phyloP scores from a whole-genome alignment of 1,140 invertebrate genomes.

The Acyrthosiphon pisum region DNA sequence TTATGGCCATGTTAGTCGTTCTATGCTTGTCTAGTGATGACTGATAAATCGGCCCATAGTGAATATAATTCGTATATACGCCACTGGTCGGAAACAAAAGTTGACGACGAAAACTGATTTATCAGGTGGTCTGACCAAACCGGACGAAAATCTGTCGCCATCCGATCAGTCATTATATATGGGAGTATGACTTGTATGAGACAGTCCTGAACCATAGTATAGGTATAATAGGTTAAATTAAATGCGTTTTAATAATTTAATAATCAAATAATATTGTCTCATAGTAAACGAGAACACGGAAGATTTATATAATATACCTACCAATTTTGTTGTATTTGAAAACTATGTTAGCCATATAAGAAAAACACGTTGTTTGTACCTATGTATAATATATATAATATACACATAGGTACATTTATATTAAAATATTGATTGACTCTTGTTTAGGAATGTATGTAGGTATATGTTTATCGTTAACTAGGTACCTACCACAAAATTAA shows the following conservation, averaged over 20 bases:
- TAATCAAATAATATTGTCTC: neutral
- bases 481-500: neutral
- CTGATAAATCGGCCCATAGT: too few species aligned
- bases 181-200: neutral
- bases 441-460: neutral
- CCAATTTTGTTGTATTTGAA: neutral
- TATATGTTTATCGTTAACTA: neutral
- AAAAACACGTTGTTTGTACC: too few species aligned
- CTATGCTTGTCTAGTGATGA: too few species aligned
- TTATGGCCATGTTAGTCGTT: too few species aligned
- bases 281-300: neutral
- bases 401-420: too few species aligned
- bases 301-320: neutral
- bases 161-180: neutral
- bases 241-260: neutral
- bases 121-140: neutral
- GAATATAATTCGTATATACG: too few species aligned
- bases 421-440: neutral
- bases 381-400: too few species aligned
- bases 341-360: too few species aligned
- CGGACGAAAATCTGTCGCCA: too few species aligned
- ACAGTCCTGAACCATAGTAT: neutral
- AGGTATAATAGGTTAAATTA: neutral
- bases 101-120: neutral
- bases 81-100: neutral